A percentile compares a stretch with the other conserved stretches of the same genome.
Conservation (phyloP, 2,113 vertebrate genomes). For the Eurystomus gularis region DNA sequence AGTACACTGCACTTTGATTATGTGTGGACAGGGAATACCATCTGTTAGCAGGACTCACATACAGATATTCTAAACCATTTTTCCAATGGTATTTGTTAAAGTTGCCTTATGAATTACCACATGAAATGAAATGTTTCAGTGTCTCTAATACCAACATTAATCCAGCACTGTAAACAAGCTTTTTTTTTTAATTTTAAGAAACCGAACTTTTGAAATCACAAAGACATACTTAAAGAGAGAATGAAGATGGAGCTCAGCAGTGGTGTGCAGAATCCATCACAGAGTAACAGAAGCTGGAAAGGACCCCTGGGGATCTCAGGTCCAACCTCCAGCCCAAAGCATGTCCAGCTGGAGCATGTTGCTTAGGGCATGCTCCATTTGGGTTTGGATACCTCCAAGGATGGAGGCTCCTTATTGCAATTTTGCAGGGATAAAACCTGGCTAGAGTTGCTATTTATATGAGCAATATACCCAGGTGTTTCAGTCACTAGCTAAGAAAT, state of each 20-base stretch:
- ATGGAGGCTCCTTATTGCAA: not conserved
- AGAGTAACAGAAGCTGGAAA: not conserved
- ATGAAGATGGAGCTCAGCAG: not conserved
- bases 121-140: not conserved
- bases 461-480: not conserved
- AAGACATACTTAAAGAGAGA: not conserved
- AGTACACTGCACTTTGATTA: not conserved
- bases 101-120: not conserved
- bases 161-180: not conserved
- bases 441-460: not conserved
- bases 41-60: not conserved
- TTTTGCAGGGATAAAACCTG: not conserved
- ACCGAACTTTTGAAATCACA: not conserved
- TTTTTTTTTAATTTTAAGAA: not conserved
- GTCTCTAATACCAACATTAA: not conserved
- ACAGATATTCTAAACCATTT: not conserved
- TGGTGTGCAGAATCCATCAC: not conserved
- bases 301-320: not conserved
- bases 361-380: not conserved
- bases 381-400: not conserved
- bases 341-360: not conserved
- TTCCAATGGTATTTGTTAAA: not conserved
- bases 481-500: not conserved
- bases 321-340: not conserved
- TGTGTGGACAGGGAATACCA: not conserved